Evolutionary conservation across 2,888 invertebrate species (phyloP), one percentile per base, ranked within the genome.

Genomic region (Drosophila phalerata): DNA sequence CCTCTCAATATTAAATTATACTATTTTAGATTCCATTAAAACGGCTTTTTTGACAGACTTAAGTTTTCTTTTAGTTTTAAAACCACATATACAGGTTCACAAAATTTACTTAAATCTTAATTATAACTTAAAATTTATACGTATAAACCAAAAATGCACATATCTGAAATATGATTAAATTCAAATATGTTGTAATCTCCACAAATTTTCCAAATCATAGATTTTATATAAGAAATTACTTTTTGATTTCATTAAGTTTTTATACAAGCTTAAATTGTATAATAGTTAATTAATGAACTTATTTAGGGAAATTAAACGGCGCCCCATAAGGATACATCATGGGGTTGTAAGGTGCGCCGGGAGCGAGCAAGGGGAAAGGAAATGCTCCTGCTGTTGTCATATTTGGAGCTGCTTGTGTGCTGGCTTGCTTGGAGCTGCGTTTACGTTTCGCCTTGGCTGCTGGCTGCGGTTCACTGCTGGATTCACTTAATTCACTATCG

Each of bases 301-400:
- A 79, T 57, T 88, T 88, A 4, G 86, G 65, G 47, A 67, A 84
- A 56, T 17, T 83, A 45, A 84, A 89, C 2, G 73, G 76, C 11
- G 90, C 34, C 3, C 42, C 84, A 73, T 85, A 84, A 2, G 84
- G 80, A 65, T 89, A 84, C 69, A 84, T 88, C 53, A 84, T 34
- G 0, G 90, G 65, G 34, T 70, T 84, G 45, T 66, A 84, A 10
- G 80, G 88, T 5, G 84, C 52, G 9, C 86, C 76, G 34, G 86
- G 51, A 34, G 90, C 81, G 13, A 84, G 8, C 30, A 84, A 10
- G 11, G 88, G 60, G 63, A 80, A 85, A 5, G 85, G 89, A 73
- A 64, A 90, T n/a, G 86, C 64, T 25, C 73, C 58, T 13, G 77
- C 53, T 5, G 67, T 40, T 30, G 42, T 37, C 30, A 77, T 49